A percentile compares a stretch with the other conserved stretches of the same genome.
Conservation (phyloP, 2,113 vertebrate species). For the Pterocles gutturalis region DNA sequence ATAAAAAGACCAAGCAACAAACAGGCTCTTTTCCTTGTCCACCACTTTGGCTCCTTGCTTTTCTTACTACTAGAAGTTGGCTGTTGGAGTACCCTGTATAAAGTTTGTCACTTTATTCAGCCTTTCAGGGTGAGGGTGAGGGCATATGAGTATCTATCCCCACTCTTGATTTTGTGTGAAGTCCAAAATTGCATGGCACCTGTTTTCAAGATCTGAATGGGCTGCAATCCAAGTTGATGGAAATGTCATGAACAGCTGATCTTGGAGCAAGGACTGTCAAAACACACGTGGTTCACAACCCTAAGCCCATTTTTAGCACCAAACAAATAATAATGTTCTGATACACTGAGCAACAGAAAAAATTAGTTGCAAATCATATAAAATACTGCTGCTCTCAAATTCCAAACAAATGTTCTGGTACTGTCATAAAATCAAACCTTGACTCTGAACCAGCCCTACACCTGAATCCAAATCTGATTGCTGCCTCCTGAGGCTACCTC, state of each 20-base stretch:
- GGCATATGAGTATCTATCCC: background rate
- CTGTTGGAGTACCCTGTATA: background rate
- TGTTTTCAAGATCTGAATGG: constrained; percentile 29
- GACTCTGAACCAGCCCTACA: background rate
- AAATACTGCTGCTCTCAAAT: background rate
- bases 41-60: background rate
- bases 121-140: background rate
- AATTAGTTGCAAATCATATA: background rate
- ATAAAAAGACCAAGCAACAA: background rate
- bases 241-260: constrained; percentile 49
- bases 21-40: background rate
- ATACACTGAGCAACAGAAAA: background rate
- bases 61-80: background rate
- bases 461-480: background rate
- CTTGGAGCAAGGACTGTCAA: constrained; percentile 6
- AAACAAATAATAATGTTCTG: background rate
- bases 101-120: background rate
- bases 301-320: background rate
- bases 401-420: background rate
- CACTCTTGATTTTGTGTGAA: background rate
- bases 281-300: background rate
- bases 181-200: constrained; percentile 9
- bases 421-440: background rate
- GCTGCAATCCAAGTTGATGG: constrained; percentile 14
- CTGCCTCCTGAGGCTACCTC: background rate